phyloP scores from a whole-genome alignment of 2,797 vertebrate species.

The Tragopan temminckii region DNA sequence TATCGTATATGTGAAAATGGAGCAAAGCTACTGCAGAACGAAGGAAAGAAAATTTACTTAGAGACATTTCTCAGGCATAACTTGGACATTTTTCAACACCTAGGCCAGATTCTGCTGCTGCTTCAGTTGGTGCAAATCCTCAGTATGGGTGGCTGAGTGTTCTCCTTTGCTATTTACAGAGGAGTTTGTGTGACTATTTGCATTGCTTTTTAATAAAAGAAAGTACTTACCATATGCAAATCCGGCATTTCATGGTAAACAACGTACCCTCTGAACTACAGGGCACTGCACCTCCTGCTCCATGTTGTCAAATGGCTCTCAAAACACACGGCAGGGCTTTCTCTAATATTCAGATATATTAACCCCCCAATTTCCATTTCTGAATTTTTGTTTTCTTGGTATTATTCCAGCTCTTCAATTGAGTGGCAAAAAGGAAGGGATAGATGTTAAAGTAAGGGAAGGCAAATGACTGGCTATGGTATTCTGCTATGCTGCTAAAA shows the following conservation, averaged over 20 bases:
- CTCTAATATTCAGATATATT: conserved; percentile 32
- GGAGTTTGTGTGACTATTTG: conserved; percentile 78
- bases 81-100: conserved; percentile 30
- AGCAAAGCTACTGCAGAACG: not conserved
- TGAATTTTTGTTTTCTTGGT: not conserved
- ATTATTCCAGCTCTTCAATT: not conserved
- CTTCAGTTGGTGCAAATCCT: conserved; percentile 48
- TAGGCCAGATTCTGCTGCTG: conserved; percentile 29
- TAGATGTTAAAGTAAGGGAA: not conserved
- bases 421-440: not conserved
- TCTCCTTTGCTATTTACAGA: conserved; percentile 79
- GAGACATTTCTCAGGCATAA: conserved; percentile 17
- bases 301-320: conserved; percentile 60
- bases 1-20: conserved; percentile 24
- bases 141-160: conserved; percentile 40
- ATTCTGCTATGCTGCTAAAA: not conserved
- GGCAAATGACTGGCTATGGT: fast-evolving
- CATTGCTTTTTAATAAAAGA: conserved; percentile 79
- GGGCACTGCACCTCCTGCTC: conserved; percentile 64
- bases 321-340: conserved; percentile 49
- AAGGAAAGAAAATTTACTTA: conserved; percentile 33
- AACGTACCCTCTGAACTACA: conserved; percentile 72
- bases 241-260: conserved; percentile 79
- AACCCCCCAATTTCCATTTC: conserved; percentile 1
- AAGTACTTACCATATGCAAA: conserved; percentile 79